These are phyloP conservation scores for Monoplex corrugatus DNA, from an alignment of 2,888 invertebrate genomes.

Conservation along the genomic window DNA sequence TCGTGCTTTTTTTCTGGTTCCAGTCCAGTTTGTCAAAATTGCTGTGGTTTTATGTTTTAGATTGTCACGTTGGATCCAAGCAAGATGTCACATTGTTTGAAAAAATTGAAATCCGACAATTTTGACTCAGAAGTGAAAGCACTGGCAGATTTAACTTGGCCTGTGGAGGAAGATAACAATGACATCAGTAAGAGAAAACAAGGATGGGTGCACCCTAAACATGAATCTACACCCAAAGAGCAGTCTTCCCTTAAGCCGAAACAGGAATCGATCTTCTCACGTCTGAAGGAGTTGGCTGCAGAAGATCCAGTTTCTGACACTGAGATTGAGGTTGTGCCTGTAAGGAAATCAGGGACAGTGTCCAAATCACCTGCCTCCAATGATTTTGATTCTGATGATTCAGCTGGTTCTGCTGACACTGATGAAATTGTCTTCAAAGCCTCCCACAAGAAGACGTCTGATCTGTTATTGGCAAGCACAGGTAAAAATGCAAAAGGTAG, in stretches of 20 bases:
- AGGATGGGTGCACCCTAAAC: constrained; percentile 34
- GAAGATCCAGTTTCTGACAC: background rate
- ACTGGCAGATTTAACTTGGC: constrained; percentile 65
- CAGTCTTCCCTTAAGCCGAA: too few species aligned
- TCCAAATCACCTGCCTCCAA: background rate
- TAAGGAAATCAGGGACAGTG: background rate
- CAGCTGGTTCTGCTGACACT: constrained; percentile 63
- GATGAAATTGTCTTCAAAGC: constrained; percentile 60
- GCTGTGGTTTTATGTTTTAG: too few species aligned
- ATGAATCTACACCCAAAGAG: background rate
- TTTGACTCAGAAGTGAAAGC: background rate
- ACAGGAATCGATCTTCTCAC: background rate
- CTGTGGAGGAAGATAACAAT: constrained; percentile 58
- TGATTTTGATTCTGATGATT: constrained; percentile 51
- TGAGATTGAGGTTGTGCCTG: constrained; percentile 52
- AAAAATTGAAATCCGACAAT: constrained; percentile 65
- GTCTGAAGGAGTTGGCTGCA: background rate
- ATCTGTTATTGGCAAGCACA: too few species aligned
- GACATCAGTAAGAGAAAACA: constrained; percentile 57
- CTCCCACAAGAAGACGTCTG: background rate
- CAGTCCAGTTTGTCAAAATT: too few species aligned
- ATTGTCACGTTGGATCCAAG: constrained; percentile 68
- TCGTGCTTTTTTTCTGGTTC: too few species aligned
- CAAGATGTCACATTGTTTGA: constrained; percentile 73
- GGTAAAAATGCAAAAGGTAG: background rate